Evolutionary conservation across 2,888 invertebrate genomes (phyloP), one percentile per base, ranked within the genome.

Genomic region (Biston betularia): DNA sequence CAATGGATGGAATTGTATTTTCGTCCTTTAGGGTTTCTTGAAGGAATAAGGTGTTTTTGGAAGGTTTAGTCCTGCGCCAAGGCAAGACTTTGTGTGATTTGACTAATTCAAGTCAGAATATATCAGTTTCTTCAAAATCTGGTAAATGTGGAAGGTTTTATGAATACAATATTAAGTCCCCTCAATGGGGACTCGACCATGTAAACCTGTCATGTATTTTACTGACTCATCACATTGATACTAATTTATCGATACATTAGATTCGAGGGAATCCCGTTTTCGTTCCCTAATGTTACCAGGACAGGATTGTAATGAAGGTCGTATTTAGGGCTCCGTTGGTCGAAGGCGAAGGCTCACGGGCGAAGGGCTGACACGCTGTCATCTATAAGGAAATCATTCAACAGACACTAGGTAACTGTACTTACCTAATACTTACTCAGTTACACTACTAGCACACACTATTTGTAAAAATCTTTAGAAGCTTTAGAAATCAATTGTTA

Each of bases 291-390:
- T 52, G 24, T 12, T 12, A 11, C 9, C 7, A 35, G 42, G 38
- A 40, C 56, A 56, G 62, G 54, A 53, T 40, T 67, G 64, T 69
- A 59, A 71, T 68, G 40, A 40, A 66, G 61, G 65, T 61, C 67
- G 48, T 70, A 70, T 74, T 59, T 71, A 74, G 74, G 74, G 52
- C 70, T 53, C 38, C 58, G 63, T 50, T 65, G 69, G 54, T 54
- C 54, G 24, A 54, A 54, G 40, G 34, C 15, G 54, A 54, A 54
- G 54, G 63, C 63, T 64, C 56, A 46, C 6, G 68, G 69, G 42
- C 63, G 68, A 65, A 58, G 60, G 59, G 63, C 69, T 44, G 63
- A 52, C 12, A 61, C 54, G 45, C 24, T 63, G 66, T 44, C 68
- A 48, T 67, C 69, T 56, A 48, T 72, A 45, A 65, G 62, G 65